Base-by-base conservation (phyloP, 64 coral and sea anemone species). In the Catalaphyllia jardinei region DNA sequence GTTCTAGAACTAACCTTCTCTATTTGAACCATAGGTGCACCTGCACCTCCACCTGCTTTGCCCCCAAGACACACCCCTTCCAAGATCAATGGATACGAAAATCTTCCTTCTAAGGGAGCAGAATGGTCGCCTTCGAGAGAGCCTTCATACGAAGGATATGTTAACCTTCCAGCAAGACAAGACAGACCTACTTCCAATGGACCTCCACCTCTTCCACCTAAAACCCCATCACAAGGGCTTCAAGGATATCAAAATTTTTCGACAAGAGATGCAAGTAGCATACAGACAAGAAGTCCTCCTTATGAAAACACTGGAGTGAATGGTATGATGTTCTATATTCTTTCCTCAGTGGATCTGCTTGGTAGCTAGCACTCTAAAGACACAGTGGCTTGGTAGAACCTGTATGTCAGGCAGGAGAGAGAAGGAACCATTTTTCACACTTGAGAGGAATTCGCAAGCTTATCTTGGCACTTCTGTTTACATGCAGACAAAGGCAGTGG, bases 241-340 rank as follows among this genome's bases (percentile, higher is more conserved):
- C 35, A 49, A 52, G 81, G 81, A 35, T 85, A 85, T 71, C 63
- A 85, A 85, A 85, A 85, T 85, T 9, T 85, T 52, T 63, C 81
- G 1, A 52, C 81, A 39, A 49, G 20, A 24, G 31, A 18, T 28
- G 22, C 19, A 22, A 12, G 61, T 29, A 24, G 10, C 22, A 20
- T 10, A 50, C 81, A 19, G 4, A 13, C 18, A 27, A 28, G 24
- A 5, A 22, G 38, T 77, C 35, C 49, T 11, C 62, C 63, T 10
- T 85, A 85, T 39, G 62, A 85, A 39, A 85, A 85, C 67, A 63
- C 51, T 51, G 22, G 33, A 51, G 62, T 30, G 28, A 4, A 67
- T 9, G 80, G 81, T 85, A 83, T 24, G 62, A 20, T 79, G 11
- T 79, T 12, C 15, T 79, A 14, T 77, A 15, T 20, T 76, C 0